phyloP scores from a whole-genome alignment of 2,113 vertebrate genomes.

The Myrmophylax atrothorax region DNA sequence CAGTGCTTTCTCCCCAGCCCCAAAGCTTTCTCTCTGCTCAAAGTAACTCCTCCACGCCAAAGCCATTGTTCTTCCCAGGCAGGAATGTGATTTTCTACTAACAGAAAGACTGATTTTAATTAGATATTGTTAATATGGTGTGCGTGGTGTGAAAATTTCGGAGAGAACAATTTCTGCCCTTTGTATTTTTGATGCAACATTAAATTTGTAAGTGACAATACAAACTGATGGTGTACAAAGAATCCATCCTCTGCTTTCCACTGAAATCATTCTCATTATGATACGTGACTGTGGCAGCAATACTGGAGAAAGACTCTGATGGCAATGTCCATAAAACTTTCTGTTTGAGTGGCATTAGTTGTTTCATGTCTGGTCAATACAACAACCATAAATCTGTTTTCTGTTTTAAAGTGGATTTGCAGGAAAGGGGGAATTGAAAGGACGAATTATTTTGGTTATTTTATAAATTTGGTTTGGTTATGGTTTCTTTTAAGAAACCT shows the following conservation, averaged over 20 bases:
- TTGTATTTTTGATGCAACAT: neutral
- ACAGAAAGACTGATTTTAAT: slow-evolving; percentile 30
- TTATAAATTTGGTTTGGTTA: neutral
- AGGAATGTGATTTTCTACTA: neutral
- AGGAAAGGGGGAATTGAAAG: neutral
- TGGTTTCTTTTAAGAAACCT: neutral
- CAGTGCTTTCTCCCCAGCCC: neutral
- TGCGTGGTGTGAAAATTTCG: neutral
- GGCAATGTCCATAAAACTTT: neutral
- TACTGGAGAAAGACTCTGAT: neutral
- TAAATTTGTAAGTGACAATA: neutral
- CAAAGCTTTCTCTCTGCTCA: neutral
- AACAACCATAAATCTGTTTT: neutral
- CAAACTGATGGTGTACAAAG: neutral
- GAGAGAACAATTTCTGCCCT: neutral
- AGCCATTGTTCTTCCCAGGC: slow-evolving; percentile 50
- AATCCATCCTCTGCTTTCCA: neutral
- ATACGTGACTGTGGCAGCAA: neutral
- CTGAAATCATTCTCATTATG: neutral
- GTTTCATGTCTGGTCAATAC: neutral
- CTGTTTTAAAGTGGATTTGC: neutral
- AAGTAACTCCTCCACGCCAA: slow-evolving; percentile 7
- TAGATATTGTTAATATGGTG: neutral
- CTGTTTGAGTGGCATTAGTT: neutral
- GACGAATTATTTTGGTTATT: neutral